Evolutionary conservation across 1,140 invertebrate species (phyloP).

Genomic region (Ruditapes philippinarum): DNA sequence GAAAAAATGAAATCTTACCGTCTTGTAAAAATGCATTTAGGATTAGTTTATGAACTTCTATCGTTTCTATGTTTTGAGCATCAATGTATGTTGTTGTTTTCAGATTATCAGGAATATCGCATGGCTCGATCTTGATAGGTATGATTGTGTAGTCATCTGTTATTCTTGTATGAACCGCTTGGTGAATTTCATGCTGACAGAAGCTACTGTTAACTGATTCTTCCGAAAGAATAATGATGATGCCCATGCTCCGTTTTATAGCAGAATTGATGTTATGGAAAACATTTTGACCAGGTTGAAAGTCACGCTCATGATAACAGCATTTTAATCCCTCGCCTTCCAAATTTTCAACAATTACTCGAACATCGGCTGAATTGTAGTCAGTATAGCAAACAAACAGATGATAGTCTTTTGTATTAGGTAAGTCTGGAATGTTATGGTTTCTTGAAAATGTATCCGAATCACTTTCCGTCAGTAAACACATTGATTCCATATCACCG

Average conservation of each 20-base stretch:
- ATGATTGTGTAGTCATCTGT: neutral
- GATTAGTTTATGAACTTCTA: neutral
- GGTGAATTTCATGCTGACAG: constrained; percentile 3
- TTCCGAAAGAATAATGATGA: constrained; percentile 1
- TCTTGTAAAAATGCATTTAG: neutral
- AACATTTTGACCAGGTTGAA: neutral
- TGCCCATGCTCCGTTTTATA: constrained; percentile 8
- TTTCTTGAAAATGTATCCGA: no score
- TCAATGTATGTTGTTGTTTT: neutral
- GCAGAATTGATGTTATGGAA: neutral
- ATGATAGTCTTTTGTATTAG: constrained; percentile 1
- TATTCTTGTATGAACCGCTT: neutral
- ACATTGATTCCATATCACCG: no score
- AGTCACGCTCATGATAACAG: constrained; percentile 28
- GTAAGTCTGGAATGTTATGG: neutral
- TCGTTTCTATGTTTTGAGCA: neutral
- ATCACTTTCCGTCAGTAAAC: no score
- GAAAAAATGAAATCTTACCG: neutral
- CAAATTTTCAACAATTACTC: constrained; percentile 5
- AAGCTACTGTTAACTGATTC: neutral
- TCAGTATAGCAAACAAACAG: neutral
- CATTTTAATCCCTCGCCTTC: constrained; percentile 18
- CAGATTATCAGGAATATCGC: neutral
- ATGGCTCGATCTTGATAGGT: constrained; percentile 14
- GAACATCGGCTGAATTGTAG: neutral